These are phyloP conservation scores for Manduca sexta DNA, from an alignment of 1,140 invertebrate species.

Conservation along the genomic window DNA sequence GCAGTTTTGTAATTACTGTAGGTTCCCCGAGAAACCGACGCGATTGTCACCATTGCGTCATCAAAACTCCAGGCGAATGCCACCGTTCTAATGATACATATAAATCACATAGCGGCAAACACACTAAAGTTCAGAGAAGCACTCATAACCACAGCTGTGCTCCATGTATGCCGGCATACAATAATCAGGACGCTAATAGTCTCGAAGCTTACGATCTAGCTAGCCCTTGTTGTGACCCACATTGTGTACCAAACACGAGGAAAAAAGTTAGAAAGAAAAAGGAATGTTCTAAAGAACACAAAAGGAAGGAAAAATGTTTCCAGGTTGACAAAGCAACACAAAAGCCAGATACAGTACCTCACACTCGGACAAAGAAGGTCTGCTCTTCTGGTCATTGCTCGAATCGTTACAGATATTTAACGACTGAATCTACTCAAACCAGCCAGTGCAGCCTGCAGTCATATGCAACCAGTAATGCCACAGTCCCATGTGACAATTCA, in stretches of 20 bases:
- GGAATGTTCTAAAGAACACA: conserved; percentile 76
- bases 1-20: conserved; percentile 80
- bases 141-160: conserved; percentile 80
- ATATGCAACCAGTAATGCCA: conserved; percentile 79
- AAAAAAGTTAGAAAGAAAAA: conserved; percentile 78
- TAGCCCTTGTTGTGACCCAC: conserved; percentile 87
- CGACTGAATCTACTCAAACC: conserved; percentile 76
- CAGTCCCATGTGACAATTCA: conserved; percentile 77
- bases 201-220: conserved; percentile 88
- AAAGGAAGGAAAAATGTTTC: conserved; percentile 69
- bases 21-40: conserved; percentile 78
- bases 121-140: conserved; percentile 45
- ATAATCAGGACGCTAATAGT: conserved; percentile 80
- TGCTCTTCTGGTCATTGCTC: conserved; percentile 55
- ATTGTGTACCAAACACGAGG: conserved; percentile 84
- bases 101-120: conserved; percentile 42
- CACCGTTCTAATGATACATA: conserved; percentile 43
- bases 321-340: conserved; percentile 62
- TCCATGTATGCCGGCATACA: conserved; percentile 80
- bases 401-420: conserved; percentile 57
- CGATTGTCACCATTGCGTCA: conserved; percentile 78
- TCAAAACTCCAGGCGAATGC: conserved; percentile 75
- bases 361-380: conserved; percentile 54
- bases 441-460: conserved; percentile 88
- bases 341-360: conserved; percentile 52